phyloP scores from a whole-genome alignment of 2,888 invertebrate species.

The Chromoteleia sp. region DNA sequence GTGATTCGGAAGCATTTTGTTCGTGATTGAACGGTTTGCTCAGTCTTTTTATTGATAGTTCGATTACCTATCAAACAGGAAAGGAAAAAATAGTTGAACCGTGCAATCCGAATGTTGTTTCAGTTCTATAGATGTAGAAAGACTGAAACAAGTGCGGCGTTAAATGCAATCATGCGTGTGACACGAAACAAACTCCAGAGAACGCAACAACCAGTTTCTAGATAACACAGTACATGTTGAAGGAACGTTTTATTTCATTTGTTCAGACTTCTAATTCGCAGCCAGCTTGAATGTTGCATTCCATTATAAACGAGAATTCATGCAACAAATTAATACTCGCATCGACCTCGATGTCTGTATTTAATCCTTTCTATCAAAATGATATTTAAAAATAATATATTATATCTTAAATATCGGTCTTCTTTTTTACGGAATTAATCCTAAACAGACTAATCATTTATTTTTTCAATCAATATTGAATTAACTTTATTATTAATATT shows the following conservation, averaged over 20 bases:
- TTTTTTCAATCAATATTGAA: slow-evolving; percentile 6
- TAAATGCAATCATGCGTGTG: slow-evolving; percentile 49
- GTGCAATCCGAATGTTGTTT: slow-evolving; percentile 25
- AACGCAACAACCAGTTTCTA: slow-evolving; percentile 58
- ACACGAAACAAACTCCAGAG: slow-evolving; percentile 43
- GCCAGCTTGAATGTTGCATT: slow-evolving; percentile 70
- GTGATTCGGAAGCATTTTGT: slow-evolving; percentile 31
- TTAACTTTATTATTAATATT: slow-evolving; percentile 33
- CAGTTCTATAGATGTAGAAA: slow-evolving; percentile 23
- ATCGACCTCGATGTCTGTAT: slow-evolving; percentile 66
- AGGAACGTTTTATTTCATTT: slow-evolving; percentile 37
- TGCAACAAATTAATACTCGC: slow-evolving; percentile 66
- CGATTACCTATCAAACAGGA: neutral
- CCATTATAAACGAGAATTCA: slow-evolving; percentile 67
- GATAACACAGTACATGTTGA: slow-evolving; percentile 46
- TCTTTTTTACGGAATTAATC: slow-evolving; percentile 1
- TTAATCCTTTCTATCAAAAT: slow-evolving; percentile 61
- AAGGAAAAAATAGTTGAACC: slow-evolving; percentile 1
- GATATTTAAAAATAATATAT: slow-evolving; percentile 7
- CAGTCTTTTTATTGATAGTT: neutral
- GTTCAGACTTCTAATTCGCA: slow-evolving; percentile 63
- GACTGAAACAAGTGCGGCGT: slow-evolving; percentile 31
- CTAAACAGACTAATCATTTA: slow-evolving; percentile 12
- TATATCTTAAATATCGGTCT: slow-evolving; percentile 17
- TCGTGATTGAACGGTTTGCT: slow-evolving; percentile 13